Evolutionary conservation across 35 echinoderm and acorn worm genomes (phyloP), one percentile per base, ranked within the genome.

Genomic region (Patiria miniata): DNA sequence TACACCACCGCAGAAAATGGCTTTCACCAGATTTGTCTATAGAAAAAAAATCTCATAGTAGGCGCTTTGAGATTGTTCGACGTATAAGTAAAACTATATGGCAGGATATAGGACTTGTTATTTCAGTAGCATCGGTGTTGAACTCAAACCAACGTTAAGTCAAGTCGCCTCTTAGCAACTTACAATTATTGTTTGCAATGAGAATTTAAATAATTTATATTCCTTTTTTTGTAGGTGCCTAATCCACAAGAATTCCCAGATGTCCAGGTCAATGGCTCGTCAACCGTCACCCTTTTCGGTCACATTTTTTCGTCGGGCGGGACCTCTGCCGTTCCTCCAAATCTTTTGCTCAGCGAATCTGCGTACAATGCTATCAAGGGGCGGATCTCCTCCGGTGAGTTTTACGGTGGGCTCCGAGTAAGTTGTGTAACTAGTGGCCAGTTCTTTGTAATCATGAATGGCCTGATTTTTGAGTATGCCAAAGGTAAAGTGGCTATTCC

Each of bases 401-500:
- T 78, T 39, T 78, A 78, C 42, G 77, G 77, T 36, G 77, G 77
- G 15, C 34, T 78, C 5, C 77, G 6, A 7, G 33, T 36, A 2
- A 8, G 77, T 37, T 8, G 5, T 37, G 28, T 39, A 10, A 21
- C 37, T 36, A 37, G 77, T 78, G 33, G 33, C 7, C n/a, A 76
- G 22, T 76, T 34, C 7, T 76, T 76, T 76, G 68, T 76, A 9
- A 21, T 78, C 77, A 78, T 78, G 77, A 78, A 78, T 37, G 77
- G 77, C n/a, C 42, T 78, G 77, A 21, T 78, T 6, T 78, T 78
- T 36, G 77, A 44, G 40, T 81, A 79, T n/a, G 2, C 39, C 17
- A 47, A 39, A 2, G 22, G 37, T 26, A 39, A 81, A 12, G 40
- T 81, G 12, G 17, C 39, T 21, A 37, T 81, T 30, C 38, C 51